Conservation (phyloP, 1,140 invertebrate genomes). For the Ceratosolen solmsi region DNA sequence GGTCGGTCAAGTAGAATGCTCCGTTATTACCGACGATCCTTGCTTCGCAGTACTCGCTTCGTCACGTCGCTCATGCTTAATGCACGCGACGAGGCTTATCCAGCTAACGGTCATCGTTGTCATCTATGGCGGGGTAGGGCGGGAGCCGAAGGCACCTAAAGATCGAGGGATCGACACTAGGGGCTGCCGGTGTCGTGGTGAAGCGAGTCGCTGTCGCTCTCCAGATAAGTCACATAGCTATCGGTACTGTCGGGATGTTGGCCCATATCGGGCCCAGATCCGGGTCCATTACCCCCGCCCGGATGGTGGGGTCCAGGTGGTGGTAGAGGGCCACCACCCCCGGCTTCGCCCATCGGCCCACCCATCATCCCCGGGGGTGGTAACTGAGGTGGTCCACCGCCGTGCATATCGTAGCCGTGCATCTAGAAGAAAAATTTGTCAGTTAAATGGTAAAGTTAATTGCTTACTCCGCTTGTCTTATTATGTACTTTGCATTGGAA, state of each 20-base stretch:
- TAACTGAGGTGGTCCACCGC: conserved; percentile 70
- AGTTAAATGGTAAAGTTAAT: too few species aligned
- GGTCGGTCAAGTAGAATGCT: conserved; percentile 5
- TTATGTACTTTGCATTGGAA: too few species aligned
- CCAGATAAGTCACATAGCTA: conserved; percentile 91
- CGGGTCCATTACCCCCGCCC: conserved; percentile 53
- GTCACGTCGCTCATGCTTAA: too few species aligned
- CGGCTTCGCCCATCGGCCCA: conserved; percentile 60
- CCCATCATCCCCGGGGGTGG: conserved; percentile 70
- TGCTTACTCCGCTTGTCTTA: too few species aligned
- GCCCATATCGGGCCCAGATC: conserved; percentile 68
- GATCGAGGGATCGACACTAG: conserved; percentile 70
- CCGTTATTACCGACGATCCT: neutral
- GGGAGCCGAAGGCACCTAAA: neutral
- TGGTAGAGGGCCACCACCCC: conserved; percentile 64
- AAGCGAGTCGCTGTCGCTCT: conserved; percentile 81
- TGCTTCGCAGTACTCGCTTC: too few species aligned
- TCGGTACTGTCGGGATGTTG: conserved; percentile 88
- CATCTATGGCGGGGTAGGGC: too few species aligned
- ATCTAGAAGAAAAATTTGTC: conserved; percentile 76
- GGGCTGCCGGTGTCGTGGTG: conserved; percentile 78
- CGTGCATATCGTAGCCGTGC: conserved; percentile 88
- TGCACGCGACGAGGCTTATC: too few species aligned
- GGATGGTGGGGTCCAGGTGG: conserved; percentile 78
- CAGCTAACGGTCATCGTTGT: neutral